Base-by-base conservation (phyloP, 2,797 vertebrate species). In the Enteromius unitaeniatus region DNA sequence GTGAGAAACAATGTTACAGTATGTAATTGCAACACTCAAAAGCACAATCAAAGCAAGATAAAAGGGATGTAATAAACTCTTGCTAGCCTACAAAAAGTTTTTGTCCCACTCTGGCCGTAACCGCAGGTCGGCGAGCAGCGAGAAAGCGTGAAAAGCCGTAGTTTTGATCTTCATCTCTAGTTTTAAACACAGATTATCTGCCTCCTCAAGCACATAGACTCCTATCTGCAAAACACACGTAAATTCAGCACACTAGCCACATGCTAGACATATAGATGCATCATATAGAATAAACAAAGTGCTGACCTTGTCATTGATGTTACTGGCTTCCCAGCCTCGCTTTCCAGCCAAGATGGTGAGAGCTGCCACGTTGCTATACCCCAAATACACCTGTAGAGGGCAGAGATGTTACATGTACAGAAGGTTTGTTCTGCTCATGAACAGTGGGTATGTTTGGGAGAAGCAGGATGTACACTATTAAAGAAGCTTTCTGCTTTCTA, bases 361-460 rank as follows among this genome's bases (percentile, higher is more conserved):
- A 0, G 97, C 97, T 2, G 96, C 97, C 72, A 99, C 96, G 0
- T 99, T 99, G 94, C 98, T 99, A 93, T 97, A 99, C 93, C 98
- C 99, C 89, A 99, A 93, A 90, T 97, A 99, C 82, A 99, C 97
- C 98, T 99, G 90, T n/a, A 80, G 21, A 78, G 26, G 60, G 19
- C 53, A 74, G 28, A 60, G 37, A 8, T 60, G 31, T 78, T 11
- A 13, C 37, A 15, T 1, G 10, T 9, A 45, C 55, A 77, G 8
- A 77, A 37, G 51, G 19, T 34, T 34, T 34, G 31, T 31, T 31
- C 28, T 31, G 28, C 28, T 31, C 28, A 31, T 31, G 28, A 31
- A 31, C 28, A 31, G 28, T 31, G 28, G 28, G 28, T 31, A 31
- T 31, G 28, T 31, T 31, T 31, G 28, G 28, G 28, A 31, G 1